Evolutionary conservation across 2,888 invertebrate species (phyloP).

Genomic region (Xylota segnis): DNA sequence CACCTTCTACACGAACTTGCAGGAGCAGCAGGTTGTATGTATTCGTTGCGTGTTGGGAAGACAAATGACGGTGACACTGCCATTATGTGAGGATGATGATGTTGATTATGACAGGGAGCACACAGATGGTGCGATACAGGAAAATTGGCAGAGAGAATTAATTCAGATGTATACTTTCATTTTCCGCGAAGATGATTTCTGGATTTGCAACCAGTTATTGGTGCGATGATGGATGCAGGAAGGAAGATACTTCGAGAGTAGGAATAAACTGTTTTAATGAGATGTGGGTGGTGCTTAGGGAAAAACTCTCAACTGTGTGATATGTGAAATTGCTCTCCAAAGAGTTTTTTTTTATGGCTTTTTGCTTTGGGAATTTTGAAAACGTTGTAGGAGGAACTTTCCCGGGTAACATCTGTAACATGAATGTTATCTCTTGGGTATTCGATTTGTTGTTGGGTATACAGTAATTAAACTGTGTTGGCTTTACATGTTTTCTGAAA

Average conservation of each 20-base stretch:
- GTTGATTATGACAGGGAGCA: conserved; percentile 7
- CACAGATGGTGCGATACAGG: conserved; percentile 36
- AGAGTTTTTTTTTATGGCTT: too few relatives aligned
- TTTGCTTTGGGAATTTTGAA: neutral
- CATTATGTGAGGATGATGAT: conserved; percentile 16
- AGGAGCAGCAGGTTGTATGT: conserved; percentile 17
- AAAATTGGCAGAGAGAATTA: conserved; percentile 37
- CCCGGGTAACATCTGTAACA: neutral
- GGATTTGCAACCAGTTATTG: conserved; percentile 9
- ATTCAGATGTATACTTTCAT: conserved; percentile 63
- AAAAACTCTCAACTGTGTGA: neutral
- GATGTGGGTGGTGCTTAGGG: neutral
- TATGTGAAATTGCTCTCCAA: neutral
- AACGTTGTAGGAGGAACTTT: neutral
- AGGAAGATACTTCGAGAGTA: conserved; percentile 4
- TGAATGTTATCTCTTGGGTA: neutral
- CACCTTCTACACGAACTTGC: conserved; percentile 13
- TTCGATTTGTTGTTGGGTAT: neutral
- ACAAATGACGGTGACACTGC: conserved; percentile 26
- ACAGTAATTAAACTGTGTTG: too few relatives aligned
- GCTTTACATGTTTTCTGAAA: too few relatives aligned
- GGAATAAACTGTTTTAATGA: conserved; percentile 10
- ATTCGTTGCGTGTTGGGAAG: neutral
- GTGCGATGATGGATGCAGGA: conserved; percentile 14
- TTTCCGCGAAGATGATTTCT: conserved; percentile 58